Base-by-base conservation (phyloP, 2,797 vertebrate species). In the Menidia menidia region DNA sequence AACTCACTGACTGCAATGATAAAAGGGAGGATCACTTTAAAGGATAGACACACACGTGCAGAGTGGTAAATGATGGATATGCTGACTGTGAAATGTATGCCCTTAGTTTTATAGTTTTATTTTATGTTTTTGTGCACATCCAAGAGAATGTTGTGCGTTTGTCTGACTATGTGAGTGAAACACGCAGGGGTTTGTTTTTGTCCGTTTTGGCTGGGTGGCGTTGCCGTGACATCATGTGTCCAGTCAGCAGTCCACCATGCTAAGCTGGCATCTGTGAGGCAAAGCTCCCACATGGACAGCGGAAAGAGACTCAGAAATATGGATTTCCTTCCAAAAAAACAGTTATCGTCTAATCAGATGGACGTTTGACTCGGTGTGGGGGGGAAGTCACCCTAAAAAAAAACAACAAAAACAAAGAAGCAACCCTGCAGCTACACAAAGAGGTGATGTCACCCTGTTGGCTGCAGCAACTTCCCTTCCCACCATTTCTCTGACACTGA, bases 161-260 rank as follows among this genome's bases (percentile, higher is more conserved):
- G 3, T 43, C 41, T 7, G 7, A 6, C n/a, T 6, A 12, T 41
- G 45, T 35, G 35, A 13, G 18, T 14, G 11, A 7, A 4, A 0
- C 35, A 39, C 15, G 8, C 11, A 12, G 7, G 12, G 9, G 9
- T 0, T 47, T 59, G 66, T 50, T 42, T 44, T 9, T 52, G 42
- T 75, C 15, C 25, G 2, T 52, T 48, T 48, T 71, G 82, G 81
- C 82, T 71, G 15, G 1, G 43, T 48, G 75, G 67, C 72, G 57
- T 56, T 60, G 4, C 57, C 6, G 10, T 84, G 78, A 85, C 80
- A 66, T 67, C 61, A 67, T 16, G 19, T 74, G 77, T 80, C 65
- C 78, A 71, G 66, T 89, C 83, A 89, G 86, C 88, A 73, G 54
- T 71, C 77, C 76, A 61, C 71, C 86, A 80, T 75, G 84, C 86